Evolutionary conservation across 2,113 vertebrate genomes (phyloP).

Genomic region (Castor canadensis): DNA sequence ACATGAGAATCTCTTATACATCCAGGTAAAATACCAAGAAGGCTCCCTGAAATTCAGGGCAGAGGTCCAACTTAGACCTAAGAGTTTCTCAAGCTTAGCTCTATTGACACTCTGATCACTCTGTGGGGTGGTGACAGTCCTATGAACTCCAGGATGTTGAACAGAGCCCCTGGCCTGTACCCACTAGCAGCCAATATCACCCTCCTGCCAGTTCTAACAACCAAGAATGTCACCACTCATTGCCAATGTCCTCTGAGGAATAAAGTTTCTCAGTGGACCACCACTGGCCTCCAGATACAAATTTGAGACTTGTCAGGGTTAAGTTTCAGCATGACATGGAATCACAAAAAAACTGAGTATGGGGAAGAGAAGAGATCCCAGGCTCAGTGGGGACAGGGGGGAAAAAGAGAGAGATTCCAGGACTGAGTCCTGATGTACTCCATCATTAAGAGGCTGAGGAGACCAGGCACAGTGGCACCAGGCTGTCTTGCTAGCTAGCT

Average conservation of each 20-base stretch:
- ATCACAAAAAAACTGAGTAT: not conserved
- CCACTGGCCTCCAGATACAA: not conserved
- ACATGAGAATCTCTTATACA: too few relatives aligned
- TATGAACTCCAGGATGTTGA: fast-evolving
- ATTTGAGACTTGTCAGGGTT: not conserved
- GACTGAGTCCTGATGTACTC: not conserved
- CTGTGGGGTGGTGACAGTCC: not conserved
- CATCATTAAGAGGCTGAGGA: not conserved
- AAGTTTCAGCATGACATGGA: not conserved
- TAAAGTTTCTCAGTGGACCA: not conserved
- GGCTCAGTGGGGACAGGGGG: too few relatives aligned
- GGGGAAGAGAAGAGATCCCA: not conserved
- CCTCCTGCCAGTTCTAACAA: not conserved
- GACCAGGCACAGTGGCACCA: too few relatives aligned
- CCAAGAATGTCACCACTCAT: not conserved
- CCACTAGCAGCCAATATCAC: not conserved
- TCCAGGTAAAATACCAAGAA: not conserved
- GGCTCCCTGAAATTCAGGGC: not conserved
- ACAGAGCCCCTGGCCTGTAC: too few relatives aligned
- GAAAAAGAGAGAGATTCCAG: too few relatives aligned
- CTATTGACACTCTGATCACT: not conserved
- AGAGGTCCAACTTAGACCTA: not conserved
- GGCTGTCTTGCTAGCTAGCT: too few relatives aligned
- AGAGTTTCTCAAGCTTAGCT: not conserved
- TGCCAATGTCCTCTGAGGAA: not conserved